phyloP scores from a whole-genome alignment of 2,888 invertebrate genomes.

The Molorchus minor region DNA sequence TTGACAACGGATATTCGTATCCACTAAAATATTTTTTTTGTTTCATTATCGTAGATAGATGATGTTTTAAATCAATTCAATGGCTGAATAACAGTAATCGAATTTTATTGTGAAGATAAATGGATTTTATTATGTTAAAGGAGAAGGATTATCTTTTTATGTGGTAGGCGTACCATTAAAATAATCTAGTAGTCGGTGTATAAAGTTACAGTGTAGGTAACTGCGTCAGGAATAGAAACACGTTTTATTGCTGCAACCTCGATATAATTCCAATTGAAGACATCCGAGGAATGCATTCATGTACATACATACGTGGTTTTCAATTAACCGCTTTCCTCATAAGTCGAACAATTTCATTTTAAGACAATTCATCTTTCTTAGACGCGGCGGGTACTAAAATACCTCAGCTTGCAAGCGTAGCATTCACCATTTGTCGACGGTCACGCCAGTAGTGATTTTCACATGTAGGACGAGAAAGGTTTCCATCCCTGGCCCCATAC shows the following conservation, averaged over 20 bases:
- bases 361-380: conserved; percentile 34
- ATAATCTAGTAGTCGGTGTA: conserved; percentile 44
- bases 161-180: conserved; percentile 43
- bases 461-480: too few species aligned
- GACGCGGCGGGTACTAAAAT: conserved; percentile 11
- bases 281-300: conserved; percentile 37
- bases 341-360: conserved; percentile 34
- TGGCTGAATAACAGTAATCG: conserved; percentile 26
- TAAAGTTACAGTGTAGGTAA: conserved; percentile 45
- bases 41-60: conserved; percentile 15
- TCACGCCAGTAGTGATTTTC: too few species aligned
- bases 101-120: conserved; percentile 32
- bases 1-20: conserved; percentile 33
- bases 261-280: conserved; percentile 42
- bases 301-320: conserved; percentile 29
- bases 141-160: conserved; percentile 28
- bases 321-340: conserved; percentile 34
- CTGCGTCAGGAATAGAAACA: conserved; percentile 42
- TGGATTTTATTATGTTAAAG: conserved; percentile 24
- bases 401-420: not conserved
- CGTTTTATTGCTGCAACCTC: conserved; percentile 43
- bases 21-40: conserved; percentile 23
- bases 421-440: conserved; percentile 13
- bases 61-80: conserved; percentile 22
- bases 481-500: too few species aligned